These are phyloP conservation scores for Platorchestia sp. DNA, from an alignment of 1,140 invertebrate species.

Conservation along the genomic window DNA sequence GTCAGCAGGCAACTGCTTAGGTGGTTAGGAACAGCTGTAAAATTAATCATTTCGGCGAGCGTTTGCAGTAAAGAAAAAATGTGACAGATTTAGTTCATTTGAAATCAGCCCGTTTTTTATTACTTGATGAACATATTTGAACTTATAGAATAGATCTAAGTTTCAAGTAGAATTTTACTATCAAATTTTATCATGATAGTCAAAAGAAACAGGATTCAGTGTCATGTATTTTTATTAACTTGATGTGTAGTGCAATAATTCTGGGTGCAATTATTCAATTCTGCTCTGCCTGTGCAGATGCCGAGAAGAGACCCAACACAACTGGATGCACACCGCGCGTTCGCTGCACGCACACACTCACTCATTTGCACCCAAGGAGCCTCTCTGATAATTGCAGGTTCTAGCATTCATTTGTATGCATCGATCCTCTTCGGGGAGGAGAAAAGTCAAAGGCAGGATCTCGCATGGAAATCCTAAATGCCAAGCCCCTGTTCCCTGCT, in stretches of 20 bases:
- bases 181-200: background rate
- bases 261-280: too few species aligned
- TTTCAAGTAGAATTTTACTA: background rate
- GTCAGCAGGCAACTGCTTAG: too few species aligned
- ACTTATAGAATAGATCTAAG: background rate
- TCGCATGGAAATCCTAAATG: conserved; percentile 36
- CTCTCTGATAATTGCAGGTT: background rate
- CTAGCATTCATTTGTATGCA: conserved; percentile 39
- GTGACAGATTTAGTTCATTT: too few species aligned
- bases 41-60: too few species aligned
- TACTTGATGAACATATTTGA: background rate
- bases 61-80: too few species aligned
- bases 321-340: background rate
- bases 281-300: background rate
- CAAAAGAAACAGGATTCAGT: background rate
- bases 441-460: background rate
- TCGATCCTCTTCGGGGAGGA: conserved; percentile 7
- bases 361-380: background rate
- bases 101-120: background rate
- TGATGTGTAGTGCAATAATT: too few species aligned
- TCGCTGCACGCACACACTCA: background rate
- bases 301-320: background rate
- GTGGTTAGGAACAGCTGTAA: too few species aligned
- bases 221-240: too few species aligned
- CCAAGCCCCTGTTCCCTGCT: conserved; percentile 41